Percentiles rank a stretch among this genome's conserved stretches.
Conservation (phyloP, 2,797 vertebrate species). For the Gephyroberyx darwinii region DNA sequence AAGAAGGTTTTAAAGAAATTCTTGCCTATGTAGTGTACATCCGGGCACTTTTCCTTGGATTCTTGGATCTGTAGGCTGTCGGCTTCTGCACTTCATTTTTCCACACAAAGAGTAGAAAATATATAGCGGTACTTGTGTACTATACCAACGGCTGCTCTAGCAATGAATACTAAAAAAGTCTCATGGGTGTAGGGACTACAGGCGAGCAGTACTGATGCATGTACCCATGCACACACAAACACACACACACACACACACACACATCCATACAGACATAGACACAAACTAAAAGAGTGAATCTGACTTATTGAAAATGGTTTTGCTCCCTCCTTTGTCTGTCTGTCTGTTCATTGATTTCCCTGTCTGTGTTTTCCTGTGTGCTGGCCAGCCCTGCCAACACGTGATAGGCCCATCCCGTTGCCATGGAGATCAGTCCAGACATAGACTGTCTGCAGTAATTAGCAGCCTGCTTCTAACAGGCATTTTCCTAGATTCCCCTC, state of each 20-base stretch:
- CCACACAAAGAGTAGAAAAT: background rate
- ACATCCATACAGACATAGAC: constrained; percentile 5
- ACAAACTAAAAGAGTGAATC: constrained; percentile 37
- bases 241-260: background rate
- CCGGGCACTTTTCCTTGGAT: no score
- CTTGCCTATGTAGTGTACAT: no score
- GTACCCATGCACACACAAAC: background rate
- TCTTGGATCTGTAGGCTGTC: constrained; percentile 4
- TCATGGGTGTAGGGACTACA: constrained; percentile 3
- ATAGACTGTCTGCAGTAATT: constrained; percentile 77
- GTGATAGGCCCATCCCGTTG: constrained; percentile 69
- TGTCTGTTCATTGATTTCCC: constrained; percentile 72
- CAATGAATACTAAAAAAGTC: constrained; percentile 5
- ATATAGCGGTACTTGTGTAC: background rate
- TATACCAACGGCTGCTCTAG: constrained; percentile 2
- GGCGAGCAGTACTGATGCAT: background rate
- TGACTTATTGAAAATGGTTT: constrained; percentile 43
- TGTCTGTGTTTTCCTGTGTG: constrained; percentile 65
- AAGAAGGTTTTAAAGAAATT: no score
- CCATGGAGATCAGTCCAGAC: constrained; percentile 79
- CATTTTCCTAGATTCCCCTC: constrained; percentile 69
- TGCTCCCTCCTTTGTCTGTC: constrained; percentile 55
- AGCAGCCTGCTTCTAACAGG: constrained; percentile 70
- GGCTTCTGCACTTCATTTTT: background rate
- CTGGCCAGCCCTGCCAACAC: constrained; percentile 51